phyloP scores from a whole-genome alignment of 2,888 invertebrate species.

The Belgica antarctica region DNA sequence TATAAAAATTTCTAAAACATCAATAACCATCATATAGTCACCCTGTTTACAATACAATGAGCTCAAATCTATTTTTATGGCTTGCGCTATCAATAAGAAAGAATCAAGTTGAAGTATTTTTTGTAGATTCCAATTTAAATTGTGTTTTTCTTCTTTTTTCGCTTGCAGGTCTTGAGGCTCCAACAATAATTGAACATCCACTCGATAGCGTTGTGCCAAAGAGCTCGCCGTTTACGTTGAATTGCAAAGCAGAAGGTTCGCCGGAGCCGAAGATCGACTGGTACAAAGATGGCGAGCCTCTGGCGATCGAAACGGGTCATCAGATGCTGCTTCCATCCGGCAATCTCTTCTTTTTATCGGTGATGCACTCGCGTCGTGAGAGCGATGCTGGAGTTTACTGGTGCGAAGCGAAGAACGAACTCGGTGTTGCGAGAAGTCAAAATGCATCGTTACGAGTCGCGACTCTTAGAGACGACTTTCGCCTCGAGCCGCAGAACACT shows the following conservation, averaged over 20 bases:
- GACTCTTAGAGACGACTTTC: constrained; percentile 88
- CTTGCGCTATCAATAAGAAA: constrained; percentile 11
- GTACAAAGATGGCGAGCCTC: constrained; percentile 68
- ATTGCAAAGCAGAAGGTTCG: constrained; percentile 87
- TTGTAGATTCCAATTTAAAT: constrained; percentile 22
- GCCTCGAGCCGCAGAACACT: constrained; percentile 76
- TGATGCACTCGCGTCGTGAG: constrained; percentile 74
- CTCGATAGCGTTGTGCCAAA: constrained; percentile 83
- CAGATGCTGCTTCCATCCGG: constrained; percentile 70
- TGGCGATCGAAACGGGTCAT: constrained; percentile 64
- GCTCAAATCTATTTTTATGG: constrained; percentile 11
- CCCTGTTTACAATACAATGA: constrained; percentile 15
- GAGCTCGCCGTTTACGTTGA: constrained; percentile 86
- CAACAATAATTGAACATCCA: constrained; percentile 88
- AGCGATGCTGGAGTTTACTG: constrained; percentile 83
- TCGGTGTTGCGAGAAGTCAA: constrained; percentile 76
- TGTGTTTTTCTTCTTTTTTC: constrained; percentile 17
- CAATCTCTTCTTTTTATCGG: constrained; percentile 73
- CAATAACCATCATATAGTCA: too few species aligned
- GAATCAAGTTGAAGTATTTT: constrained; percentile 18
- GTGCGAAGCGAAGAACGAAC: constrained; percentile 81
- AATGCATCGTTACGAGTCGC: constrained; percentile 83
- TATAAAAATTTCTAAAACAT: too few species aligned
- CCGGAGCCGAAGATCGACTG: constrained; percentile 78
- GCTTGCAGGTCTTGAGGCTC: constrained; percentile 61